These are phyloP conservation scores for Spodoptera exigua DNA, from an alignment of 2,888 invertebrate species.

Conservation along the genomic window DNA sequence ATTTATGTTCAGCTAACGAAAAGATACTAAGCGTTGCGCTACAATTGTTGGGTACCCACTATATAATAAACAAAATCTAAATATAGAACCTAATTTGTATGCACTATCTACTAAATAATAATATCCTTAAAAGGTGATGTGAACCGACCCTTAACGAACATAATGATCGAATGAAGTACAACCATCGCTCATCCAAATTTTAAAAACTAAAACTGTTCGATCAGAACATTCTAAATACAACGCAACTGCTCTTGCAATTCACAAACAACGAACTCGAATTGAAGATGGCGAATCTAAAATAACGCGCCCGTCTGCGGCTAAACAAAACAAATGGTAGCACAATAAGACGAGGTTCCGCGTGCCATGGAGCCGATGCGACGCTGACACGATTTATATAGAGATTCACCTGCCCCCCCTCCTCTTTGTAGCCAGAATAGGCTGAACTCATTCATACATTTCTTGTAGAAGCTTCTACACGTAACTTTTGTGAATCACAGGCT, in stretches of 20 bases:
- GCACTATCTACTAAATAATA: no score
- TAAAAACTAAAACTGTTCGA: no score
- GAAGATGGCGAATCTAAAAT: slow-evolving; percentile 81
- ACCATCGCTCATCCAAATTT: no score
- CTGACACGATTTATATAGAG: slow-evolving; percentile 79
- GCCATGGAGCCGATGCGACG: slow-evolving; percentile 75
- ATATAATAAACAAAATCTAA: no score
- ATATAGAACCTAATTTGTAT: no score
- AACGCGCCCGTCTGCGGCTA: slow-evolving; percentile 73
- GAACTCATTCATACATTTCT: slow-evolving; percentile 69
- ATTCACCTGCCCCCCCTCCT: slow-evolving; percentile 76
- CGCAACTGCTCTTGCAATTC: slow-evolving; percentile 34
- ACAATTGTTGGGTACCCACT: no score
- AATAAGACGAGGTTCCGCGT: slow-evolving; percentile 87
- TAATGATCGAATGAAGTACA: no score
- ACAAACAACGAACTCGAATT: slow-evolving; percentile 52
- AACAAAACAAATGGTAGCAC: slow-evolving; percentile 82
- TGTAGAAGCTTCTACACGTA: slow-evolving; percentile 30
- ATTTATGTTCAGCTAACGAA: no score
- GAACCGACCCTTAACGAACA: no score
- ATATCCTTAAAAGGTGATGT: no score
- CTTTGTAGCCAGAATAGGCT: slow-evolving; percentile 62
- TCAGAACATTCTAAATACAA: slow-evolving; percentile 19
- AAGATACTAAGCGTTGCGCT: no score
- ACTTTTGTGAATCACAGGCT: slow-evolving; percentile 4